phyloP scores from a whole-genome alignment of 2,888 invertebrate species.

The Teleiodes luculella region DNA sequence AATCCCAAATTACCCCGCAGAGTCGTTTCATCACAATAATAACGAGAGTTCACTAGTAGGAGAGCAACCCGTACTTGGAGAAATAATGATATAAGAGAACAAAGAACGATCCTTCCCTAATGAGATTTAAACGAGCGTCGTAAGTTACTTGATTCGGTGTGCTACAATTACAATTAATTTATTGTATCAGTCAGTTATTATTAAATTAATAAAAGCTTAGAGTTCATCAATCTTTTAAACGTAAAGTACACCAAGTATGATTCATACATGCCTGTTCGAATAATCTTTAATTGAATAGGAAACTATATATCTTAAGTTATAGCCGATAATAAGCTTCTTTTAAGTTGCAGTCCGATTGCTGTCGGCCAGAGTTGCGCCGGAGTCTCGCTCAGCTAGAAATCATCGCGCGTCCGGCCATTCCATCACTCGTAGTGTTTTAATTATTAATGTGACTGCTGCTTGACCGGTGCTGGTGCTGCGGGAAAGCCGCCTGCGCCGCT shows the following conservation, averaged over 20 bases:
- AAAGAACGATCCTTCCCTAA: neutral
- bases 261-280: neutral
- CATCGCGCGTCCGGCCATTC: constrained; percentile 76
- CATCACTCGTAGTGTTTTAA: constrained; percentile 71
- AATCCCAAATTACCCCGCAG: constrained; percentile 32
- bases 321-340: constrained; percentile 6
- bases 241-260: too few relatives aligned
- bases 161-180: too few relatives aligned
- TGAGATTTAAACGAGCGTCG: neutral
- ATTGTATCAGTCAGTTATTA: too few relatives aligned
- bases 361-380: constrained; percentile 43
- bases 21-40: constrained; percentile 17
- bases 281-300: neutral
- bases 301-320: neutral
- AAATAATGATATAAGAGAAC: neutral
- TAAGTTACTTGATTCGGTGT: neutral
- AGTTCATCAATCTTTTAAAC: too few relatives aligned
- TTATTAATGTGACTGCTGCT: constrained; percentile 76
- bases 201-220: too few relatives aligned
- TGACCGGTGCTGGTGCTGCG: constrained; percentile 22
- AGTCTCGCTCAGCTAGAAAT: constrained; percentile 58
- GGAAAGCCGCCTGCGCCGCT: constrained; percentile 68
- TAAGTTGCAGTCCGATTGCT: constrained; percentile 26
- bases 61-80: neutral
- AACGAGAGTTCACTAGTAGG: constrained; percentile 8